Base-by-base conservation (phyloP, 2,113 vertebrate genomes). In the Hippocampus abdominalis region DNA sequence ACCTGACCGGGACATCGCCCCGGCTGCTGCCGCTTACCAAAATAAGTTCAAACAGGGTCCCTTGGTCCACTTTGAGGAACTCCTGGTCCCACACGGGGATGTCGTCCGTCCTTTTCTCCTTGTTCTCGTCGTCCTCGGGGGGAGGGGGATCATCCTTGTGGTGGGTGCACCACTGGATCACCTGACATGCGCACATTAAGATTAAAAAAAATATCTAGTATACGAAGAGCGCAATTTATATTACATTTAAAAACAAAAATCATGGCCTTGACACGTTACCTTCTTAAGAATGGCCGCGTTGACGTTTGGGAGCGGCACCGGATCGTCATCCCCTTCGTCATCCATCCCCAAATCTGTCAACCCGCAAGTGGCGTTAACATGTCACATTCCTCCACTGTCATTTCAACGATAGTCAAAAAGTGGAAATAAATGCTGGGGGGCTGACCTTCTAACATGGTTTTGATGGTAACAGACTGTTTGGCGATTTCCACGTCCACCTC, bases 51-150 rank as follows among this genome's bases (percentile, higher is more conserved):
- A 99, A 99, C 70, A 99, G 93, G 18, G 97, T 99, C 84, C 97
- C 97, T 83, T 99, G 97, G 92, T 99, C 97, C 84, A 99, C 97
- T 94, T 99, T 99, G 77, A 99, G 95, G 88, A 99, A 99, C 89
- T 99, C 97, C 87, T 99, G 97, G 90, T 99, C 97, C 97, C 97
- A 99, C 64, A 99, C 97, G 54, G 97, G 97, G 85, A 99, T 99
- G 87, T 99, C 97, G 79, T 99, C 97, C 44, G 97, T 99, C 88
- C 97, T 94, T 81, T 99, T 99, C 76, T 99, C 97, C 90, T 99
- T 99, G 92, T 99, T 99, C 87, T 99, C 97, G 76, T 99, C 97
- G 39, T 99, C 97, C 87, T 99, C 97, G 10, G 96, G 96, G 64
- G 96, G 96, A 91, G 97, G 97, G 25, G 97, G 97, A 81, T 99